phyloP scores from a whole-genome alignment of 2,797 vertebrate species.

The Spinibarbus caldwelli region DNA sequence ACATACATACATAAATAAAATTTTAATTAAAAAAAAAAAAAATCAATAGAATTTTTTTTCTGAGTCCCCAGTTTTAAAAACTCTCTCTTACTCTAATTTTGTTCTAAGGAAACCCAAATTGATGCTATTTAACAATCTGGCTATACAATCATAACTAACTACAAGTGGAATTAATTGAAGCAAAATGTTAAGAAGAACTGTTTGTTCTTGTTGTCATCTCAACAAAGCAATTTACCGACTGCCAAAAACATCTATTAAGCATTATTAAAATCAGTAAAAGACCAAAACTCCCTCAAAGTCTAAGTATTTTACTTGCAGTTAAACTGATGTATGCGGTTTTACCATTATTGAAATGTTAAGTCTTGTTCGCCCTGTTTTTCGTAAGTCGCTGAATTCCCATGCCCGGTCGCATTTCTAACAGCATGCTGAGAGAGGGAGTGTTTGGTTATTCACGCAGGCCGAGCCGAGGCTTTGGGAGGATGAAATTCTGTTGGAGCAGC shows the following conservation, averaged over 20 bases:
- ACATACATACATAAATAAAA: too few species aligned
- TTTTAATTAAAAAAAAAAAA: too few species aligned
- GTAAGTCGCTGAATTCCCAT: slow-evolving; percentile 16
- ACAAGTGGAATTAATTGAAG: background rate
- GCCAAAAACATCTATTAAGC: slow-evolving; percentile 23
- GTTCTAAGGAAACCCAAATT: background rate
- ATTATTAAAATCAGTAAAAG: slow-evolving; percentile 15
- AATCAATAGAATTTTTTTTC: too few species aligned
- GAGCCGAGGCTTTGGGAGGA: slow-evolving; percentile 33
- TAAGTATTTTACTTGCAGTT: slow-evolving; percentile 2
- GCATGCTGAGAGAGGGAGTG: slow-evolving; percentile 34
- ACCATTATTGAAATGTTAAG: slow-evolving; percentile 14
- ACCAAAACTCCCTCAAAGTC: background rate
- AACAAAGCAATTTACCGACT: slow-evolving; percentile 29
- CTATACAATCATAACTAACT: background rate
- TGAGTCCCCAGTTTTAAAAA: too few species aligned
- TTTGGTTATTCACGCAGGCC: slow-evolving; percentile 40
- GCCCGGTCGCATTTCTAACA: slow-evolving; percentile 7
- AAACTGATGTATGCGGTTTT: slow-evolving; percentile 17
- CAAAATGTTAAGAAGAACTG: slow-evolving; percentile 6
- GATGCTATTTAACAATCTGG: background rate
- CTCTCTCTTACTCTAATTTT: too few species aligned
- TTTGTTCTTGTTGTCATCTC: slow-evolving; percentile 38
- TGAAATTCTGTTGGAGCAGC: slow-evolving; percentile 46
- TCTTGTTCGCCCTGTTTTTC: slow-evolving; percentile 1